phyloP scores from a whole-genome alignment of 2,797 vertebrate species.

The Pseudochirops cupreus region DNA sequence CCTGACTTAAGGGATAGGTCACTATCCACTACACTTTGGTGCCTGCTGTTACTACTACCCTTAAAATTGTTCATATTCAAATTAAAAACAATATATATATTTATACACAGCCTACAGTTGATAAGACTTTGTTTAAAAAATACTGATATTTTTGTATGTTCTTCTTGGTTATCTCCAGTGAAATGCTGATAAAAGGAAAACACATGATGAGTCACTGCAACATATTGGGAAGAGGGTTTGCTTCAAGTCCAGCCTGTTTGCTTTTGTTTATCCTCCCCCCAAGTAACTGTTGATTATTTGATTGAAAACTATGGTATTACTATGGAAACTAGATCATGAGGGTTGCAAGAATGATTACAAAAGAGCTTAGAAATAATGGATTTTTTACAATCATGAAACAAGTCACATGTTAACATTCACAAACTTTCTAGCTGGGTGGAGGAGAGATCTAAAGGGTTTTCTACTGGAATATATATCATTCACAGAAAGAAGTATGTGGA shows the following conservation, averaged over 20 bases:
- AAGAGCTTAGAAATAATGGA: not conserved
- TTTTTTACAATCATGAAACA: not conserved
- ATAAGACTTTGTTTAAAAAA: not conserved
- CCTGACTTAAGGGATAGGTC: not conserved
- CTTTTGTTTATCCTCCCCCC: not conserved
- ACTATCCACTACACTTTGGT: not conserved
- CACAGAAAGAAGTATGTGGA: not conserved
- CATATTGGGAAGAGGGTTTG: not conserved
- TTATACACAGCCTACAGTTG: not conserved
- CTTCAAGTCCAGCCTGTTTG: not conserved
- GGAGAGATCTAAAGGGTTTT: not conserved
- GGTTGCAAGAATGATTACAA: not conserved
- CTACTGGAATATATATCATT: not conserved
- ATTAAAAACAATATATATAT: not conserved
- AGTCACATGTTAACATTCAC: not conserved
- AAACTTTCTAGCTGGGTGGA: not conserved
- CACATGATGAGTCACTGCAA: not conserved
- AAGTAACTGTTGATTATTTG: not conserved
- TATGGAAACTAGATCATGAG: not conserved
- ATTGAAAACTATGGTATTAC: not conserved
- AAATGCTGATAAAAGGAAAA: not conserved
- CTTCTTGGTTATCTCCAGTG: not conserved
- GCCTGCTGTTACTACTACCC: not conserved
- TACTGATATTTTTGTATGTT: not conserved
- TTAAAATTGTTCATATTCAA: not conserved